phyloP scores from a whole-genome alignment of 1,140 invertebrate species.

The Apis laboriosa region DNA sequence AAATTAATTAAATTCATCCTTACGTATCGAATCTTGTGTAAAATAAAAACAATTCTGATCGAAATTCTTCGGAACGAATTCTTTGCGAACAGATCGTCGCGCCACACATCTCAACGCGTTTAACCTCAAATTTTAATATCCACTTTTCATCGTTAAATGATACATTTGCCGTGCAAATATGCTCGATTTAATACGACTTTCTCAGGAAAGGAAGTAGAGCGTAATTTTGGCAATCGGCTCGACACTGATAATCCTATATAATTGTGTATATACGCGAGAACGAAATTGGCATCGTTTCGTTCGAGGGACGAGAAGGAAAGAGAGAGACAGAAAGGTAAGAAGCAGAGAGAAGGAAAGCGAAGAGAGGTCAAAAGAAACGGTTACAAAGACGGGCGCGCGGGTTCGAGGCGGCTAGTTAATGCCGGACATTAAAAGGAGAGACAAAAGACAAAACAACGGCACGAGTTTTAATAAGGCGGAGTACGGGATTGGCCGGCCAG shows the following conservation, averaged over 20 bases:
- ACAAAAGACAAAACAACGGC: slow-evolving; percentile 78
- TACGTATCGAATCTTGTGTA: no score
- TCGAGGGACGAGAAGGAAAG: no score
- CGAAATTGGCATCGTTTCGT: no score
- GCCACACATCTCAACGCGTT: background rate
- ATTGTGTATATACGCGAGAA: no score
- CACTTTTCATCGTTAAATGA: no score
- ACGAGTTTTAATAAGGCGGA: slow-evolving; percentile 76
- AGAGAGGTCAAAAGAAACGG: slow-evolving; percentile 38
- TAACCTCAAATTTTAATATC: no score
- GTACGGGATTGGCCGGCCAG: slow-evolving; percentile 75
- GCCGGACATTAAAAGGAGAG: slow-evolving; percentile 72
- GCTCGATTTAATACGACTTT: no score
- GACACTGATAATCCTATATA: no score
- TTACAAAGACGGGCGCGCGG: slow-evolving; percentile 42
- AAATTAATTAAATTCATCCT: slow-evolving; percentile 31
- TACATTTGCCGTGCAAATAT: no score
- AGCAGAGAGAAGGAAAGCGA: background rate
- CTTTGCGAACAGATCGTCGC: background rate
- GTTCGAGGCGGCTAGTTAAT: slow-evolving; percentile 65
- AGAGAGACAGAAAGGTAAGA: slow-evolving; percentile 5
- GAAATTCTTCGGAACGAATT: background rate
- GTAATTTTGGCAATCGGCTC: no score
- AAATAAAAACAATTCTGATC: background rate
- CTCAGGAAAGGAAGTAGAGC: no score